These are phyloP conservation scores for Arenaria interpres DNA, from an alignment of 2,113 vertebrate genomes.

Conservation along the genomic window DNA sequence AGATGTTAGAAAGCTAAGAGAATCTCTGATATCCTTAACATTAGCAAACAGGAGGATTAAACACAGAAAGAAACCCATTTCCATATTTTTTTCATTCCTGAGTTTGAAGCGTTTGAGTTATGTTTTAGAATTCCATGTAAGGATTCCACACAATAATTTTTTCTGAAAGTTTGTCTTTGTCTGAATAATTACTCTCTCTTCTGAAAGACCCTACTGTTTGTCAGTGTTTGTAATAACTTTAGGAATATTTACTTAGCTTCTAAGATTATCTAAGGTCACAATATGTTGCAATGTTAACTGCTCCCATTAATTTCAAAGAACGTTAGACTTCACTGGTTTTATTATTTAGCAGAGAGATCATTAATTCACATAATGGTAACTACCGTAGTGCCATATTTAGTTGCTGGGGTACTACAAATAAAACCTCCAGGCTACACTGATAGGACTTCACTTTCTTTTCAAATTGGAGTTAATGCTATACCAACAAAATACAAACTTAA, in stretches of 20 bases:
- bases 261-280: neutral
- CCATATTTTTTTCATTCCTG: neutral
- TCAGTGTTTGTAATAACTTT: neutral
- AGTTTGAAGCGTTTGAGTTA: neutral
- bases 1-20: neutral
- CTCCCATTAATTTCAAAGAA: neutral
- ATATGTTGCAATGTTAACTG: neutral
- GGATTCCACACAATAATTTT: neutral
- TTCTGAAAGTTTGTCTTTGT: neutral
- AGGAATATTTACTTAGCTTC: neutral
- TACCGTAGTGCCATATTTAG: neutral
- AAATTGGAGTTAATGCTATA: neutral
- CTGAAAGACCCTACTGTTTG: neutral
- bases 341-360: neutral
- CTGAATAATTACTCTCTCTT: neutral
- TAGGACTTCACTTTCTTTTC: neutral
- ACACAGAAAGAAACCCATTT: neutral
- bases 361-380: neutral
- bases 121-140: neutral
- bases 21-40: conserved; percentile 24
- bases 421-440: neutral
- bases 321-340: neutral
- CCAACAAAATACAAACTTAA: neutral
- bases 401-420: neutral
- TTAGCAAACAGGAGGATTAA: conserved; percentile 2